A percentile compares a stretch with the other conserved stretches of the same genome.
Conservation (phyloP, 2,797 vertebrate species). For the Caiman crocodilus region DNA sequence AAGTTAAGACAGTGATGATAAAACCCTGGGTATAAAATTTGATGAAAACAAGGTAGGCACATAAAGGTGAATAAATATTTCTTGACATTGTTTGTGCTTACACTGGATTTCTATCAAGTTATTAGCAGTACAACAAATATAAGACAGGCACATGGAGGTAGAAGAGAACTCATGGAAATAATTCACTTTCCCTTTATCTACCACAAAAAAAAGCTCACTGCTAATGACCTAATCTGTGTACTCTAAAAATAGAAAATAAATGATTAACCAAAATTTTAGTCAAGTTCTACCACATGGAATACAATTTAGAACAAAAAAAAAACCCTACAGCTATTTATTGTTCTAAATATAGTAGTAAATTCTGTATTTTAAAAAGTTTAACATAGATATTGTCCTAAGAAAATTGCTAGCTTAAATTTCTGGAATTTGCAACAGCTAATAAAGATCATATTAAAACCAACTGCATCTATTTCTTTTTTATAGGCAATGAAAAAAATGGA, state of each 20-base stretch:
- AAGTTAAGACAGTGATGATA: background rate
- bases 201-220: conserved; percentile 11
- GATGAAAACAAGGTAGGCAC: conserved; percentile 18
- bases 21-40: conserved; percentile 29
- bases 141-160: conserved; percentile 25
- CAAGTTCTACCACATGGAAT: conserved; percentile 31
- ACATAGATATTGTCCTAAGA: conserved; percentile 23
- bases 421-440: background rate
- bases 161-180: conserved; percentile 17
- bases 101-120: conserved; percentile 52
- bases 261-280: conserved; percentile 38
- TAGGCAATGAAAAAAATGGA: background rate
- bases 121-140: background rate
- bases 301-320: conserved; percentile 44
- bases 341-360: conserved; percentile 45
- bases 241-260: conserved; percentile 35
- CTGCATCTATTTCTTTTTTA: conserved; percentile 4
- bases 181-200: background rate
- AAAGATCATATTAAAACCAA: conserved; percentile 24
- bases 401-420: background rate
- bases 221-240: conserved; percentile 24
- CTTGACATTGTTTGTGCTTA: conserved; percentile 27
- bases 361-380: conserved; percentile 43
- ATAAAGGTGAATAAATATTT: conserved; percentile 48
- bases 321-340: background rate